Conservation (phyloP, 2,888 invertebrate genomes). For the Nomada lathburiana region DNA sequence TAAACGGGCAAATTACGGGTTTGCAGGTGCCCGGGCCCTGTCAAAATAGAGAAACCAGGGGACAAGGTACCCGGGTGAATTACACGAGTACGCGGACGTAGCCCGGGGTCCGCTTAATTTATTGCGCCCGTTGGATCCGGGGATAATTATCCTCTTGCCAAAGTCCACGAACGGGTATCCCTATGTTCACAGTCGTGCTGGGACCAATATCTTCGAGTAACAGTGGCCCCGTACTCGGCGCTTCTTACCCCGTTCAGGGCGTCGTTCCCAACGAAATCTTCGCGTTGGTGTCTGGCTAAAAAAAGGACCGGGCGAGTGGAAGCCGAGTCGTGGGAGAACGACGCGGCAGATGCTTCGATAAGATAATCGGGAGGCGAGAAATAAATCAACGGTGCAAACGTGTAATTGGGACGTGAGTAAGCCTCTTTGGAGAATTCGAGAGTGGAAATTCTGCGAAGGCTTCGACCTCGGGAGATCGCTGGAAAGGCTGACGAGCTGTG, state of each 20-base stretch:
- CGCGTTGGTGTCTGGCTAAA: slow-evolving; percentile 11
- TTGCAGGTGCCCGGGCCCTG: slow-evolving; percentile 51
- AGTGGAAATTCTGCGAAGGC: slow-evolving; percentile 26
- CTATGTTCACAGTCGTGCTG: not conserved
- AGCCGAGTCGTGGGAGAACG: slow-evolving; percentile 3
- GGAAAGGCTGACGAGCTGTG: slow-evolving; percentile 5
- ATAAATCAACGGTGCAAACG: slow-evolving; percentile 4
- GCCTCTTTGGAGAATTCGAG: slow-evolving; percentile 2
- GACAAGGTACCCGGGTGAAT: slow-evolving; percentile 54
- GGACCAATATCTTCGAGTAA: slow-evolving; percentile 9
- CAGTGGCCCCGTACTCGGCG: not conserved
- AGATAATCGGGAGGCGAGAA: slow-evolving; percentile 2
- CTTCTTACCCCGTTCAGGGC: not conserved
- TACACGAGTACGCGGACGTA: slow-evolving; percentile 56
- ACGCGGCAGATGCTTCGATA: slow-evolving; percentile 7
- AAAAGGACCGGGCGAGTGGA: not conserved
- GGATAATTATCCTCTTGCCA: slow-evolving; percentile 65
- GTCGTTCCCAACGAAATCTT: not conserved
- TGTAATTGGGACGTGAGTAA: not conserved
- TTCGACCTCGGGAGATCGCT: not conserved
- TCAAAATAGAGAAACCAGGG: slow-evolving; percentile 60
- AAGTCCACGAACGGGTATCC: slow-evolving; percentile 56
- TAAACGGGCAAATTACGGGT: slow-evolving; percentile 72
- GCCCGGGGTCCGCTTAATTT: slow-evolving; percentile 57
- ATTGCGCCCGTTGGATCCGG: slow-evolving; percentile 57